Evolutionary conservation across 2,113 vertebrate genomes (phyloP).

Genomic region (Syngnathus scovelli): DNA sequence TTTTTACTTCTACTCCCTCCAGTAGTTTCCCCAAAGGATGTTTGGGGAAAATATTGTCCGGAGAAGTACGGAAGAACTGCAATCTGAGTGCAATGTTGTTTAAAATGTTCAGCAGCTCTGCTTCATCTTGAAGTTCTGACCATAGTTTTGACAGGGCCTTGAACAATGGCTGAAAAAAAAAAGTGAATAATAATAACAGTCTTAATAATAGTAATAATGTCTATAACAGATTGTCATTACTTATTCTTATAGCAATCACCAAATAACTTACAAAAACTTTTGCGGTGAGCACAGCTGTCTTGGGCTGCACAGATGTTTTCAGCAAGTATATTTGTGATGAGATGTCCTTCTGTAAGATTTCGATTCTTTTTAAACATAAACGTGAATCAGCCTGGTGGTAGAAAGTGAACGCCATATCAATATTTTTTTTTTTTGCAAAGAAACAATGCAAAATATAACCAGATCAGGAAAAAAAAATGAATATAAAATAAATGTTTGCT

Average conservation of each 20-base stretch:
- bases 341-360: constrained; percentile 69
- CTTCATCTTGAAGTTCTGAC: constrained; percentile 80
- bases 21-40: constrained; percentile 68
- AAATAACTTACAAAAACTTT: constrained; percentile 82
- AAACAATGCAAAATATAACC: too few species aligned
- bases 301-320: constrained; percentile 69
- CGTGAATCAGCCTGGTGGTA: constrained; percentile 76
- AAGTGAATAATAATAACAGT: not conserved
- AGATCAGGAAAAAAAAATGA: too few species aligned
- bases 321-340: constrained; percentile 67
- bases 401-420: not conserved
- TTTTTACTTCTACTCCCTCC: constrained; percentile 72
- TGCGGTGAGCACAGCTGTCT: constrained; percentile 72
- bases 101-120: constrained; percentile 75
- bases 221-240: too few species aligned
- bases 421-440: too few species aligned
- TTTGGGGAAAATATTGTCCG: constrained; percentile 70
- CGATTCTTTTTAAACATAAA: constrained; percentile 73
- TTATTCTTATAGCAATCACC: not conserved
- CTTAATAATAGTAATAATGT: not conserved
- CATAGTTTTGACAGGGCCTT: constrained; percentile 76
- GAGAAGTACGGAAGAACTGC: constrained; percentile 71
- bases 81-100: constrained; percentile 69
- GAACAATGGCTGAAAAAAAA: constrained; percentile 77
- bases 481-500: constrained; percentile 28